Conservation (phyloP, 2,797 vertebrate genomes). For the Bucorvus abyssinicus region DNA sequence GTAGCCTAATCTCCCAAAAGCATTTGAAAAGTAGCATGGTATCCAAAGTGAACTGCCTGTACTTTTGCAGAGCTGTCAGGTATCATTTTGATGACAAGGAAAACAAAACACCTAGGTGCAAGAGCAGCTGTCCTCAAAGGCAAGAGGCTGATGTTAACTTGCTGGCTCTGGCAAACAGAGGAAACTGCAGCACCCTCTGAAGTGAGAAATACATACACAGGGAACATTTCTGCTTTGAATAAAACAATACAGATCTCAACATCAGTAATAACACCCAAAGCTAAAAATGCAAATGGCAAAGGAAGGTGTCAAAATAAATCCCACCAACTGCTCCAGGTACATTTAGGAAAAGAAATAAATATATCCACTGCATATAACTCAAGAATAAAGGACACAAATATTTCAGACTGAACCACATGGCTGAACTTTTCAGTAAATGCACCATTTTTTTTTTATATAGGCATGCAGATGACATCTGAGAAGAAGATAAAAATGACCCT, state of each 20-base stretch:
- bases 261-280: not conserved
- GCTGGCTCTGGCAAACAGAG: not conserved
- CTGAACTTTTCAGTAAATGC: not conserved
- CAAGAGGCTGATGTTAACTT: not conserved
- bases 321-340: not conserved
- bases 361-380: not conserved
- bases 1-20: not conserved
- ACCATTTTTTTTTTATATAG: not conserved
- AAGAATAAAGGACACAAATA: not conserved
- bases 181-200: not conserved
- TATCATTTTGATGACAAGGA: not conserved
- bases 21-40: not conserved
- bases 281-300: not conserved
- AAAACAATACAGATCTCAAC: not conserved
- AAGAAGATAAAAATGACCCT: not conserved
- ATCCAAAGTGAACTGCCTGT: not conserved
- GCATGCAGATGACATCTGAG: not conserved
- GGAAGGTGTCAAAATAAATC: not conserved
- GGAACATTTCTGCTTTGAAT: not conserved
- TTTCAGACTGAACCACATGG: not conserved
- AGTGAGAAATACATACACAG: not conserved
- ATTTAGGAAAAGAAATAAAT: not conserved
- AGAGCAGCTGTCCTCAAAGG: not conserved
- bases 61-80: not conserved
- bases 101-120: not conserved